Evolutionary conservation across 1,140 invertebrate species (phyloP), one percentile per base, ranked within the genome.

Genomic region (Dermatophagoides farinae): DNA sequence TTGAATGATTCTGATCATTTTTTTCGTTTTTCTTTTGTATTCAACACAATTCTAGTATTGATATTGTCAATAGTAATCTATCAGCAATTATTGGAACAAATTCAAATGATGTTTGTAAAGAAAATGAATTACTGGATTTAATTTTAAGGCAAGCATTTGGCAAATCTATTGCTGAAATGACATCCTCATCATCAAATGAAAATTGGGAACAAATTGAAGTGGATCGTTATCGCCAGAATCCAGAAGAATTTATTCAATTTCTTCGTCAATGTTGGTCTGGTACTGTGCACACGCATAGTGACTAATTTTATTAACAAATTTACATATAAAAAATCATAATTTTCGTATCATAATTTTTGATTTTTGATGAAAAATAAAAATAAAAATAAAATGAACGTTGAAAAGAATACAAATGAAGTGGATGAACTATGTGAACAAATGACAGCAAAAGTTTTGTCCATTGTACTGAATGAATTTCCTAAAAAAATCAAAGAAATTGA

Each of bases 111-210:
- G 10, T 57, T 40, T 46, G 63, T 20, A 46, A 62, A 41, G 72
- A 73, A 64, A 65, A 65, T 47, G 39, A 64, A 37, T 63, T 68
- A 9, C 49, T 67, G 37, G 49, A 68, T n/a, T 65, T 70, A 77
- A 62, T 77, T 72, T 16, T 18, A 18, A 8, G 16, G 2, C n/a
- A 60, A 12, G 23, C 40, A 12, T 61, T 57, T 43, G 14, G 1
- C 9, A 25, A 61, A 49, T 20, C 25, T 31, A 25, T 14, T 2
- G 31, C 40, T 9, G 11, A 51, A 31, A 31, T 8, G 8, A 4
- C 31, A 31, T 31, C 31, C 2, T 31, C 31, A 31, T 31, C 31
- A 31, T 31, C 8, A 31, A 31, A 31, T 31, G 31, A 31, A 16
- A 60, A 61, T 25, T 61, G 60, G 60, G 53, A 61, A 50, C 20